phyloP scores from a whole-genome alignment of 2,888 invertebrate genomes.

The Drosophila multiciliata region DNA sequence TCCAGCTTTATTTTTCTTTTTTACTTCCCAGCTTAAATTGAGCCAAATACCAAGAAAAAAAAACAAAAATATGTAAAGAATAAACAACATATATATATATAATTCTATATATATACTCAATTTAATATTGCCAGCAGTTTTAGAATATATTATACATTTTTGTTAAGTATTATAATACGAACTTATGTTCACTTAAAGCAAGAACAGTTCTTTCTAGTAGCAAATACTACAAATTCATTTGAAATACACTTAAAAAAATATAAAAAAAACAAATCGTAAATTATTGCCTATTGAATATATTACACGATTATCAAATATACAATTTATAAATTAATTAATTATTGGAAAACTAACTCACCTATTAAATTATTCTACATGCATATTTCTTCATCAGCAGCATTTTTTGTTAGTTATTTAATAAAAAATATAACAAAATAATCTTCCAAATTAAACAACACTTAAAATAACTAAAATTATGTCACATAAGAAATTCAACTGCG shows the following conservation, averaged over 20 bases:
- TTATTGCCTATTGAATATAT: conserved; percentile 2
- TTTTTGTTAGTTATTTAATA: neutral
- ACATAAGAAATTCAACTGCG: neutral
- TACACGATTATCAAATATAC: neutral
- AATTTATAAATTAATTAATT: neutral
- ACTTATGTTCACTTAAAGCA: neutral
- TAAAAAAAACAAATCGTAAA: neutral
- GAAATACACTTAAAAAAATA: neutral
- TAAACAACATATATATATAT: neutral
- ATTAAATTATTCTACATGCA: neutral
- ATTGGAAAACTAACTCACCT: neutral
- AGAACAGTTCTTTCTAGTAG: neutral
- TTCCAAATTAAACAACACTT: neutral
- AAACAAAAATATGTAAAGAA: neutral
- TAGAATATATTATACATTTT: neutral
- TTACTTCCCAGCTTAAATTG: neutral
- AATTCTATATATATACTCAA: neutral
- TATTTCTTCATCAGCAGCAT: neutral
- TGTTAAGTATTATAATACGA: neutral
- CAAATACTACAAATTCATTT: neutral
- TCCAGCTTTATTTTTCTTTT: neutral
- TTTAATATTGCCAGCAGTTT: neutral
- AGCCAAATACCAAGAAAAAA: neutral
- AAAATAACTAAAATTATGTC: neutral
- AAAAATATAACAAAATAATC: neutral